Percentiles rank a stretch among this genome's conserved stretches.
Evolutionary conservation across 1,140 invertebrate genomes (phyloP).

Genomic region (Drosophila grimshawi): DNA sequence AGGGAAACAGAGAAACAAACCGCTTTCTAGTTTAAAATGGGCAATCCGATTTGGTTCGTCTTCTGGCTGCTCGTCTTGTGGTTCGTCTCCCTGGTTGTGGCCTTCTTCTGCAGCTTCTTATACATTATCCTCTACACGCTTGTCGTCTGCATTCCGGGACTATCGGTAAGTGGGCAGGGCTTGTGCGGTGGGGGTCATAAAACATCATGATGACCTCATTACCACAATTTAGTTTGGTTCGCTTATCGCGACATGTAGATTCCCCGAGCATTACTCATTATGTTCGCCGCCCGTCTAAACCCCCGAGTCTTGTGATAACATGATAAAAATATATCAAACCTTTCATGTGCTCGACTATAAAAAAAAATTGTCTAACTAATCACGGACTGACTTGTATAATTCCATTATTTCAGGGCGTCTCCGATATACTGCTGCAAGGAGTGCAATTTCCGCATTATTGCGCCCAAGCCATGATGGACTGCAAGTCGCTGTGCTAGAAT

Average conservation of each 20-base stretch:
- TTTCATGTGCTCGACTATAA: neutral
- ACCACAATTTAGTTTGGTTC: constrained; percentile 14
- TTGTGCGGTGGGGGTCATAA: neutral
- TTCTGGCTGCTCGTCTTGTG: constrained; percentile 92
- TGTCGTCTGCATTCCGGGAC: constrained; percentile 88
- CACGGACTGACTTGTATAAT: neutral
- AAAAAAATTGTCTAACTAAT: neutral
- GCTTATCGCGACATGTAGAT: constrained; percentile 52
- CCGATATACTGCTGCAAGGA: constrained; percentile 88
- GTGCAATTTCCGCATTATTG: constrained; percentile 89
- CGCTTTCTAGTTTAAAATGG: constrained; percentile 71
- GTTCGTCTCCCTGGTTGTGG: constrained; percentile 90
- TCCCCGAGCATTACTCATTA: constrained; percentile 60
- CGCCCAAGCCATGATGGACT: constrained; percentile 88
- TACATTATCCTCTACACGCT: constrained; percentile 91
- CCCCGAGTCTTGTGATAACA: constrained; percentile 44
- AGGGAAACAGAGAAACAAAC: constrained; percentile 36
- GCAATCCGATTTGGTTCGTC: constrained; percentile 88
- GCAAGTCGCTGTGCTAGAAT: constrained; percentile 71
- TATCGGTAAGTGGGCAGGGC: constrained; percentile 85
- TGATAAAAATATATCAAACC: neutral
- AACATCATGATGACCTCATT: constrained; percentile 38
- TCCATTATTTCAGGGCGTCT: constrained; percentile 86
- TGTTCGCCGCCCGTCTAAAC: constrained; percentile 25
- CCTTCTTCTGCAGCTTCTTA: constrained; percentile 89